Conservation (phyloP, 2,888 invertebrate species). For the Himalopsyche tibetana region DNA sequence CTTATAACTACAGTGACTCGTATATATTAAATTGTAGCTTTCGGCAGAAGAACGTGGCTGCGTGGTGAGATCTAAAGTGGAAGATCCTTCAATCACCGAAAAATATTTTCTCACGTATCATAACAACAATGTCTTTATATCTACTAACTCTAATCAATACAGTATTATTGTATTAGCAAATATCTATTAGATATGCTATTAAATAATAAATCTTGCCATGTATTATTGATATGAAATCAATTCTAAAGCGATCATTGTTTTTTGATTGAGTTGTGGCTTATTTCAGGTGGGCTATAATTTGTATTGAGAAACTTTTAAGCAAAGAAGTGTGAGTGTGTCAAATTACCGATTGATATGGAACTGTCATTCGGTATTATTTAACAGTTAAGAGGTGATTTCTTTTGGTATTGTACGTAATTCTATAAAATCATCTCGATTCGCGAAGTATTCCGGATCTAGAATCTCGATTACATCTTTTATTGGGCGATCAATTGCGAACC, state of each 20-base stretch:
- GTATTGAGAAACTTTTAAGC: neutral
- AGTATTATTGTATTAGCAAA: too few species aligned
- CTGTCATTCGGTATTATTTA: slow-evolving; percentile 7
- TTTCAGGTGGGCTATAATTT: neutral
- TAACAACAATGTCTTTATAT: too few species aligned
- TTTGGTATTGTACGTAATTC: slow-evolving; percentile 4
- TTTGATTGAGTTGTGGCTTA: neutral
- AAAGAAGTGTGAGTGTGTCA: neutral
- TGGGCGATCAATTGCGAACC: slow-evolving; percentile 31
- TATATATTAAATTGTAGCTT: too few species aligned
- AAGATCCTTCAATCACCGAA: too few species aligned
- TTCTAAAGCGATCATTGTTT: neutral
- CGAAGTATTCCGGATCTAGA: slow-evolving; percentile 28
- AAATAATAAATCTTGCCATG: too few species aligned
- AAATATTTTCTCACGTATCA: too few species aligned
- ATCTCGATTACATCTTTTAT: slow-evolving; percentile 29
- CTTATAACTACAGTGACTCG: too few species aligned
- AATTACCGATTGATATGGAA: slow-evolving; percentile 27
- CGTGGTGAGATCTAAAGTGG: too few species aligned
- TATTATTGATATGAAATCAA: too few species aligned
- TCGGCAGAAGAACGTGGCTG: too few species aligned
- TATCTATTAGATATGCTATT: too few species aligned
- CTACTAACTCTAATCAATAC: too few species aligned
- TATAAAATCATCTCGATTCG: slow-evolving; percentile 34
- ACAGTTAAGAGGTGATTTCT: slow-evolving; percentile 12